A percentile compares a stretch with the other conserved stretches of the same genome.
Evolutionary conservation across 1,140 invertebrate species (phyloP).

Genomic region (Andrena cerasifolii): DNA sequence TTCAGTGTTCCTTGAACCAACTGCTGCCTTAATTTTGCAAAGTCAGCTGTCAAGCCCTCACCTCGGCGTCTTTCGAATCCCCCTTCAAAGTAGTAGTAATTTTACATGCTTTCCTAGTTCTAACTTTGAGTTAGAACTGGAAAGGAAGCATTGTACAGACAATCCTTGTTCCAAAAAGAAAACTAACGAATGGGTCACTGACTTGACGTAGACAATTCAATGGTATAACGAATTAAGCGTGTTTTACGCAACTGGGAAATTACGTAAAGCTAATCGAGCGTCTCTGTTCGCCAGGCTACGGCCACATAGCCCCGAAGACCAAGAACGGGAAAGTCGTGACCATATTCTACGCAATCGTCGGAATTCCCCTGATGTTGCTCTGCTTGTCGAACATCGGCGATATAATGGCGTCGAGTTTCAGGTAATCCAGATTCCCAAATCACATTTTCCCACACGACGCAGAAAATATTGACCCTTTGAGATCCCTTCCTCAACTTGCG

Average conservation of each 20-base stretch:
- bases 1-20: too few relatives aligned
- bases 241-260: constrained; percentile 30
- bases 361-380: constrained; percentile 96
- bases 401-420: constrained; percentile 96
- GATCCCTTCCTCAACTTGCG: not conserved
- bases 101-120: too few relatives aligned
- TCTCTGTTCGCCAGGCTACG: constrained; percentile 88
- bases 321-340: constrained; percentile 95
- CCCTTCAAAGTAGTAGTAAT: too few relatives aligned
- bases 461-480: too few relatives aligned
- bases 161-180: not conserved
- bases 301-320: constrained; percentile 97
- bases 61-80: too few relatives aligned
- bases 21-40: too few relatives aligned
- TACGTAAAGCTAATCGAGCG: constrained; percentile 27
- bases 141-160: too few relatives aligned
- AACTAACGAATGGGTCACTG: not conserved
- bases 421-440: constrained; percentile 77
- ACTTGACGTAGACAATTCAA: not conserved
- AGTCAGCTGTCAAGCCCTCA: too few relatives aligned
- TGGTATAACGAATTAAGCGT: constrained; percentile 6
- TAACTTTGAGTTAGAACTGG: too few relatives aligned
- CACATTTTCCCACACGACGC: too few relatives aligned
- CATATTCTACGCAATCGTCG: constrained; percentile 97
- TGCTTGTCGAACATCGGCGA: constrained; percentile 98